Base-by-base conservation (phyloP, 1,140 invertebrate genomes). In the Heterodera schachtii region DNA sequence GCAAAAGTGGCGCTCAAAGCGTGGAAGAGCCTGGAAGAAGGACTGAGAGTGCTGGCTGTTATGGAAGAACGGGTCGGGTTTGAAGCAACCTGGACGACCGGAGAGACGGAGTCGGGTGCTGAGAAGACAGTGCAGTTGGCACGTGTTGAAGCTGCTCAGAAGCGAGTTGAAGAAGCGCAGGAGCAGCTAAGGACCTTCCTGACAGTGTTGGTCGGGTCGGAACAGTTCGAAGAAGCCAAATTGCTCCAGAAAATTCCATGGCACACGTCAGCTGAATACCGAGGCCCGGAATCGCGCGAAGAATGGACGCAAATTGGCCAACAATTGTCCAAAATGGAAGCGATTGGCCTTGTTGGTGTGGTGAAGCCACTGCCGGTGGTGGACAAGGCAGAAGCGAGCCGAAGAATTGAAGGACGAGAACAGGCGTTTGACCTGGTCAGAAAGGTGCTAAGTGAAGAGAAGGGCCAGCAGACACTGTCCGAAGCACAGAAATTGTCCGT, bases 221-320 rank as follows among this genome's bases (percentile, higher is more conserved):
- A 69, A 43, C 67, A 69, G 67, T 21, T 44, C 31, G 74, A 47
- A 75, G 74, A 43, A n/a, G 74, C 60, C 60, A 75, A 75, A 44
- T 8, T 52, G 47, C 9, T 57, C 9, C 9, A 75, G 21, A 47
- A 44, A 44, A 7, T 41, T 13, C 8, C 60, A 57, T 64, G 60
- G 60, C 3, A 44, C 60, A 31, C 16, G 13, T 44, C 47, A 31
- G 19, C n/a, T n/a, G 49, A 52, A 52, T 52, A 8, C 49, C 7
- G 11, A 52, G 49, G 7, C 49, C 49, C 49, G 49, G 49, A 52
- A 52, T 52, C 49, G 49, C 49, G 11, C 60, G 74, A 75, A 75
- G 47, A 21, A 44, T n/a, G 13, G 60, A 43, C 60, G 6, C 1
- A 44, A 52, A 52, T 52, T 52, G 49, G 49, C 49, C 49, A 52